Percentiles rank a stretch among this genome's conserved stretches.
Evolutionary conservation across 2,888 invertebrate genomes (phyloP).

Genomic region (Sarcophaga variegata): DNA sequence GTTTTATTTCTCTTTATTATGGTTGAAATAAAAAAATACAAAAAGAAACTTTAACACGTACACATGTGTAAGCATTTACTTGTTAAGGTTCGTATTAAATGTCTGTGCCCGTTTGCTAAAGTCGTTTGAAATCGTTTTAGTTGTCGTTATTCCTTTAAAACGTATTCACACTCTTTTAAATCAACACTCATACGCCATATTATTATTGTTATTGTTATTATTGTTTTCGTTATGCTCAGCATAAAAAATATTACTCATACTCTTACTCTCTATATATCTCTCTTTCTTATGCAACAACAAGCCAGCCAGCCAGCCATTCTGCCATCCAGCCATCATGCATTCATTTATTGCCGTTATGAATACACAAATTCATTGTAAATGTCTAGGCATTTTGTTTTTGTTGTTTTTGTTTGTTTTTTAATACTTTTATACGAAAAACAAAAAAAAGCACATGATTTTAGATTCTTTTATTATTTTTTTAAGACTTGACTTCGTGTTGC

Average conservation of each 20-base stretch:
- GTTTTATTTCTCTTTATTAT: no score
- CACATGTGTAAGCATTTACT: no score
- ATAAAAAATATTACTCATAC: not conserved
- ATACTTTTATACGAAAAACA: no score
- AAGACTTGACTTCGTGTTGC: conserved; percentile 31
- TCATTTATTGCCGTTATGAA: conserved; percentile 12
- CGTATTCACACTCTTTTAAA: not conserved
- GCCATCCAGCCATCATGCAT: not conserved
- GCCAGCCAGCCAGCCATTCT: no score
- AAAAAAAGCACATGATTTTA: conserved; percentile 59
- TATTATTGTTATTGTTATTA: no score
- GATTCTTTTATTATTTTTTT: conserved; percentile 34
- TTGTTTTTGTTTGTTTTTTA: not conserved
- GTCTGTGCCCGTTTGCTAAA: no score
- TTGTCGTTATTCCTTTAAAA: conserved; percentile 52
- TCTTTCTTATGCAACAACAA: not conserved
- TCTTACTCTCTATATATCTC: not conserved
- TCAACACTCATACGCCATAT: no score
- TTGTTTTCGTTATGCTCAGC: no score
- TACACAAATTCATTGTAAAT: conserved; percentile 52
- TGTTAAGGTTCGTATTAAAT: no score
- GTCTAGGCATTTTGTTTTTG: conserved; percentile 39
- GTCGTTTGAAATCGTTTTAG: conserved; percentile 51
- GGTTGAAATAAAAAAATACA: no score
- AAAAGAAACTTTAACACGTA: no score